Conservation (phyloP, 2,113 vertebrate species). For the Phalacrocorax brasilianus region DNA sequence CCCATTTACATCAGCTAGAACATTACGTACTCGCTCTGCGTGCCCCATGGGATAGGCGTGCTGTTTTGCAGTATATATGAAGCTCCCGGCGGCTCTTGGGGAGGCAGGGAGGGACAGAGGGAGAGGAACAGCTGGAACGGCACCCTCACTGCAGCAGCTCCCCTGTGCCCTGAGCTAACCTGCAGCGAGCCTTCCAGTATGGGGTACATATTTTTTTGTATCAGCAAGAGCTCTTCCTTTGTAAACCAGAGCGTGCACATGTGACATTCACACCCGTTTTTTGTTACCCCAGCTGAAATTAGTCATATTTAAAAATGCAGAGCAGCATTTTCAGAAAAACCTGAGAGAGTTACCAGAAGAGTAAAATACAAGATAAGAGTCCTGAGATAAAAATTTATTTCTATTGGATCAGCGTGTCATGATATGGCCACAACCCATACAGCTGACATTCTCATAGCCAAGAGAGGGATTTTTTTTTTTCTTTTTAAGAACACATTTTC, state of each 20-base stretch:
- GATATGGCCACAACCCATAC: slow-evolving; percentile 70
- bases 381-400: slow-evolving; percentile 78
- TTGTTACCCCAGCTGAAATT: slow-evolving; percentile 38
- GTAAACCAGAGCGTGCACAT: neutral
- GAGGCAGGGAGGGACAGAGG: neutral
- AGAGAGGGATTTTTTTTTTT: slow-evolving; percentile 66
- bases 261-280: neutral
- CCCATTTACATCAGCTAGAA: neutral
- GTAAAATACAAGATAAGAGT: slow-evolving; percentile 41
- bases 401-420: slow-evolving; percentile 70
- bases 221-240: neutral
- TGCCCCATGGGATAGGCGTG: rapidly evolving
- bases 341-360: neutral
- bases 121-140: neutral
- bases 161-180: neutral
- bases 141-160: neutral
- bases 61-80: rapidly evolving
- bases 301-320: slow-evolving; percentile 38
- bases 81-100: neutral
- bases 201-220: too few relatives aligned
- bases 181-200: neutral
- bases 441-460: slow-evolving; percentile 73
- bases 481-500: slow-evolving; percentile 73
- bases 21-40: rapidly evolving
- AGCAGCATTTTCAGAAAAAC: neutral